Evolutionary conservation across 2,113 vertebrate species (phyloP), one percentile per base, ranked within the genome.

Genomic region (Clarias gariepinus): DNA sequence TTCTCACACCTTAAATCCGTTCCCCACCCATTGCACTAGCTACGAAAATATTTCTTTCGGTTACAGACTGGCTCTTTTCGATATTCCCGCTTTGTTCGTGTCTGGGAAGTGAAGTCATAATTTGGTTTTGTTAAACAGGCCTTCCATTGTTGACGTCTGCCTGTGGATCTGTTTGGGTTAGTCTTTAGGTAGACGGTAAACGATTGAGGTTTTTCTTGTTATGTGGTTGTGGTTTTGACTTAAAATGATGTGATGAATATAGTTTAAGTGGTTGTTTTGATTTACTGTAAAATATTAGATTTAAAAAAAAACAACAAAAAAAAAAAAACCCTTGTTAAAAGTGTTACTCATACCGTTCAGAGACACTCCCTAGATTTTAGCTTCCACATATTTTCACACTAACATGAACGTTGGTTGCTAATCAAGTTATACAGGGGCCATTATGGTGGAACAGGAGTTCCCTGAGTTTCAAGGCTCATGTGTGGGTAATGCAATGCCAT

Each of bases 41-140:
- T 28, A 15, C 41, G 21, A 61, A 73, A 81, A 66, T 41, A 58
- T 81, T 52, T 52, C 8, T 76, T 63, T 86, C 66, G n/a, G 33
- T 74, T 82, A 74, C 53, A 86, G 7, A 82, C 57, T 0, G 9
- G 36, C 33, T 71, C 33, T 4, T 28, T 85, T 52, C 21, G 33
- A 55, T 57, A 18, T 60, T n/a, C 9, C 16, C 4, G 10, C 60
- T 80, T 80, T 82, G 64, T 86, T 82, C 21, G 61, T 25, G 36
- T 82, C 85, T 55, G 41, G 79, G 73, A 81, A 81, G 58, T 69
- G 77, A 86, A 71, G 30, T 86, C 79, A 73, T 73, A 23, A 58
- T 28, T 13, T 55, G 25, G n/a, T 11, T 68, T 68, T 71, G 57
- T 71, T 71, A n/a, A 41, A 74, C 57, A 81, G 53, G 41, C 15